A percentile compares a stretch with the other conserved stretches of the same genome.
Evolutionary conservation across 2,888 invertebrate species (phyloP).

Genomic region (Drosophila anceps): DNA sequence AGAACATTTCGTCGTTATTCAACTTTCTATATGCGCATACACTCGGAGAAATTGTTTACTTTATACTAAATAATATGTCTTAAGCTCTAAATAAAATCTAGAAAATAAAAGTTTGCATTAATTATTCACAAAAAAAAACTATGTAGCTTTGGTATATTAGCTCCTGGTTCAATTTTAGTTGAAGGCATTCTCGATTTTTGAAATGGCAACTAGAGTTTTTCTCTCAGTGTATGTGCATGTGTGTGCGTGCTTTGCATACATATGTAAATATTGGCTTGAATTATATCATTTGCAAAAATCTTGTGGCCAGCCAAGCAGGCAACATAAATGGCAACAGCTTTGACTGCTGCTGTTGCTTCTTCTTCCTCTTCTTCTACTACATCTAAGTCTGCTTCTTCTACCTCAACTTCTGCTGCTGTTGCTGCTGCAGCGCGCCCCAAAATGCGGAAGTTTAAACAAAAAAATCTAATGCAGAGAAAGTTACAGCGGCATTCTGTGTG

Average conservation of each 20-base stretch:
- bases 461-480: conserved; percentile 39
- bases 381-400: conserved; percentile 21
- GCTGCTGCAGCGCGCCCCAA: conserved; percentile 56
- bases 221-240: conserved; percentile 10
- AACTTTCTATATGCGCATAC: conserved; percentile 32
- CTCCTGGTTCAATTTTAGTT: no score
- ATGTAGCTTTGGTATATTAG: no score
- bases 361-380: conserved; percentile 10
- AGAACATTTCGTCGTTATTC: conserved; percentile 60
- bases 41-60: background rate
- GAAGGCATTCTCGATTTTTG: background rate
- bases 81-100: no score
- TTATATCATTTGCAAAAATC: conserved; percentile 77
- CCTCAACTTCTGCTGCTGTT: conserved; percentile 27
- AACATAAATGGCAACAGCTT: conserved; percentile 60
- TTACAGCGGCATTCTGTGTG: conserved; percentile 2
- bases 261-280: conserved; percentile 77
- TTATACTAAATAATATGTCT: no score
- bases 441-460: conserved; percentile 74
- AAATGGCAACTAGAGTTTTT: background rate
- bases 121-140: no score
- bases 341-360: conserved; percentile 25
- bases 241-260: conserved; percentile 41
- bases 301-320: conserved; percentile 76
- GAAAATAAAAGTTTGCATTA: no score